These are phyloP conservation scores for Limnephilus rhombicus DNA, from an alignment of 2,888 invertebrate genomes.

Conservation along the genomic window DNA sequence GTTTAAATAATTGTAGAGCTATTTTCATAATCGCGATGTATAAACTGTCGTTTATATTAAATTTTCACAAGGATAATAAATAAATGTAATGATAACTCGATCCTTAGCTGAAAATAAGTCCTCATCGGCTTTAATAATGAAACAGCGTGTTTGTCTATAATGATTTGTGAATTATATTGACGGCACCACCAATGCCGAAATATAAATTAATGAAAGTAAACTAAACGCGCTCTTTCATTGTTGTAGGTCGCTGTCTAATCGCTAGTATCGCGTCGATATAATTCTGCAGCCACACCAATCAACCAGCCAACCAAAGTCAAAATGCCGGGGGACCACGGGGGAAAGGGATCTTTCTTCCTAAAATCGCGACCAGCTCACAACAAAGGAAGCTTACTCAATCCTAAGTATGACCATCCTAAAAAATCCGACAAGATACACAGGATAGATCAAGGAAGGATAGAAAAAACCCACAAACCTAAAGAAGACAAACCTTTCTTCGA, in stretches of 20 bases:
- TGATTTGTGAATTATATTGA: not conserved
- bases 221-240: conserved; percentile 58
- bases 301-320: not conserved
- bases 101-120: not conserved
- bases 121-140: conserved; percentile 36
- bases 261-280: conserved; percentile 37
- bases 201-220: not conserved
- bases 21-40: not conserved
- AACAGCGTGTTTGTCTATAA: conserved; percentile 49
- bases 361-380: not conserved
- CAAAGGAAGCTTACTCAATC: conserved; percentile 35
- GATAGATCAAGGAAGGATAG: conserved; percentile 25
- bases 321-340: conserved; percentile 32
- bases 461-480: conserved; percentile 59
- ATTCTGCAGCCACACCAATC: not conserved
- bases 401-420: conserved; percentile 38
- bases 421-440: conserved; percentile 32
- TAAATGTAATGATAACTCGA: not conserved
- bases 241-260: conserved; percentile 55
- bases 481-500: conserved; percentile 83
- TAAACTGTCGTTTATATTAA: not conserved
- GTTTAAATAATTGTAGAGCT: not conserved
- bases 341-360: conserved; percentile 1
- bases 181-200: not conserved
- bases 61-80: not conserved